Base-by-base conservation (phyloP, 2,113 vertebrate species). In the Campylorhamphus procurvoides region DNA sequence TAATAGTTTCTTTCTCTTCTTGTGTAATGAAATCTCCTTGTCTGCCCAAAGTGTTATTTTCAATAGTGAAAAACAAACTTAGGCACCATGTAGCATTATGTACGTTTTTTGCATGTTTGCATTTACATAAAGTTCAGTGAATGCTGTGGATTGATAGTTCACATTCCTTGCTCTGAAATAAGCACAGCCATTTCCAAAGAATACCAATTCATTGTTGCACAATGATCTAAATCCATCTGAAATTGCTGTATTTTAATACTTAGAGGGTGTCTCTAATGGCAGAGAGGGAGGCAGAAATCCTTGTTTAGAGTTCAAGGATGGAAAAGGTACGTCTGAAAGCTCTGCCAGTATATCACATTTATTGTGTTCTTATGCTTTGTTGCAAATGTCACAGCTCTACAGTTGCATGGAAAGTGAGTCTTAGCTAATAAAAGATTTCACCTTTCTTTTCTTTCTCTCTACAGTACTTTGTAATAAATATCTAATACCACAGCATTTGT, bases 291-390 rank as follows among this genome's bases (percentile, higher is more conserved):
- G 53, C 46, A 87, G 71, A 29, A 97, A 94, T 92, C 93, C 80
- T 96, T 95, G 90, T 93, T 95, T 97, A 74, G 96, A 92, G 94
- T 96, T 96, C 95, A 97, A 94, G 93, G 95, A 85, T 84, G 95
- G 90, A 84, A 96, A 96, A 93, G 71, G 63, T 72, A 85, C 64
- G 87, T 90, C 50, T 79, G 93, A 63, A 87, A 91, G 63, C 55
- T 37, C 78, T 55, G 80, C 79, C 90, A 85, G 20, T 97, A 95
- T 89, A 96, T 96, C 92, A 97, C 86, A 89, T 96, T 96, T 96
- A 93, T 92, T 94, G 84, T 96, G 77, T 89, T 96, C 95, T 87
- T 80, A 87, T 58, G 86, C 84, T 95, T 94, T 96, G 84, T 93
- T 91, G 88, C 93, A 97, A 97, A 97, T 96, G 97, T 96, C 95